Conservation (phyloP, 1,140 invertebrate genomes). For the Battus philenor region DNA sequence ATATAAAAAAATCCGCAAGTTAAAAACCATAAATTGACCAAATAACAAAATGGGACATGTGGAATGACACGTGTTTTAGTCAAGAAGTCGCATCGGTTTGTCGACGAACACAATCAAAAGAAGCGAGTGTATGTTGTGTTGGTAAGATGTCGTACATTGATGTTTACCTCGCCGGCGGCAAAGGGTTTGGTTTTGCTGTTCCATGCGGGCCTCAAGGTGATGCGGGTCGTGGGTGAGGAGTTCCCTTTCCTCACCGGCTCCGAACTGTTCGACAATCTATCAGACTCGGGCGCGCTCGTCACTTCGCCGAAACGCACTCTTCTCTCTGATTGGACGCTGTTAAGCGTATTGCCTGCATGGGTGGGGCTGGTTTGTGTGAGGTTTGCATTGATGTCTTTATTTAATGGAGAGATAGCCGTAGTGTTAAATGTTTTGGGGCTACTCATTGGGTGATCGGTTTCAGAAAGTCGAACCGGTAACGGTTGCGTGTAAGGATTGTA, state of each 20-base stretch:
- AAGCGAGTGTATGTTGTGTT: slow-evolving; percentile 59
- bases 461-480: slow-evolving; percentile 41
- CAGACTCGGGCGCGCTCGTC: slow-evolving; percentile 49
- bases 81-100: slow-evolving; percentile 42
- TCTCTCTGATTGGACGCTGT: slow-evolving; percentile 62
- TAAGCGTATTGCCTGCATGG: slow-evolving; percentile 38
- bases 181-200: slow-evolving; percentile 73
- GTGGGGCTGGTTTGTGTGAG: slow-evolving; percentile 42
- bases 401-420: slow-evolving; percentile 36
- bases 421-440: slow-evolving; percentile 36
- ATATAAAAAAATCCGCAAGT: slow-evolving; percentile 61
- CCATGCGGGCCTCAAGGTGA: slow-evolving; percentile 63
- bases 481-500: slow-evolving; percentile 64
- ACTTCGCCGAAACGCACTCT: slow-evolving; percentile 68
- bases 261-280: slow-evolving; percentile 48
- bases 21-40: slow-evolving; percentile 45
- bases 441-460: slow-evolving; percentile 29
- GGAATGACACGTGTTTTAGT: slow-evolving; percentile 55
- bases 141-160: slow-evolving; percentile 60
- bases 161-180: slow-evolving; percentile 73
- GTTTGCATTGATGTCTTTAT: slow-evolving; percentile 58
- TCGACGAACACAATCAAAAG: slow-evolving; percentile 74
- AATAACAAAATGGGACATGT: slow-evolving; percentile 54
- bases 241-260: slow-evolving; percentile 51
- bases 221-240: slow-evolving; percentile 48